Conservation (phyloP, 2,888 invertebrate species). For the Ectemnius continuus region DNA sequence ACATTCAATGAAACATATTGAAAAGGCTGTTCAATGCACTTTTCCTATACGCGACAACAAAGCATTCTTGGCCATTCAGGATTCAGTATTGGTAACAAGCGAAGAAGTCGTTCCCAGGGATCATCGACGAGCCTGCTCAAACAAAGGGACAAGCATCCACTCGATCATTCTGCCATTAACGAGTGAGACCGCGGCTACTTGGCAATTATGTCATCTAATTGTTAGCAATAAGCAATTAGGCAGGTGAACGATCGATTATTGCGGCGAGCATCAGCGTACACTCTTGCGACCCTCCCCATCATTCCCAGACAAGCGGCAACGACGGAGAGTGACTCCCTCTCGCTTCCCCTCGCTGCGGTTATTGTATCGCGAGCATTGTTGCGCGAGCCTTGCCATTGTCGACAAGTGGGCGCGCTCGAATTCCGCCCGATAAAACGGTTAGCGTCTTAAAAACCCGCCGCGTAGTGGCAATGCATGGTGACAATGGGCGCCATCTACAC, state of each 20-base stretch:
- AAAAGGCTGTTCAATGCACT: no score
- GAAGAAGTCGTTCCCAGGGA: no score
- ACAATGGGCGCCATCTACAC: no score
- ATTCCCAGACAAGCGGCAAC: constrained; percentile 8
- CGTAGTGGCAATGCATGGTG: neutral
- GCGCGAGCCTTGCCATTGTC: constrained; percentile 26
- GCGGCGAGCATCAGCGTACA: constrained; percentile 24
- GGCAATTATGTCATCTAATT: constrained; percentile 2
- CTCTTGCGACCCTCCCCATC: constrained; percentile 5
- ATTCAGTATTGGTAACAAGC: neutral
- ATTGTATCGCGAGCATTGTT: constrained; percentile 41
- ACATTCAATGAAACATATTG: no score
- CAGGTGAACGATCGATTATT: constrained; percentile 14
- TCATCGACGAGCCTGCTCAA: no score
- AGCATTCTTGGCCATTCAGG: no score
- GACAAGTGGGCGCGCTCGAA: constrained; percentile 33
- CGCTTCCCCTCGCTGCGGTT: constrained; percentile 12
- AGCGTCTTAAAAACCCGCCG: constrained; percentile 38
- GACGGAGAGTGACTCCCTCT: no score
- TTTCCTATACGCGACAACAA: no score
- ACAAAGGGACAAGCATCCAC: no score
- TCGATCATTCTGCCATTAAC: neutral
- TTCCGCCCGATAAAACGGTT: constrained; percentile 17
- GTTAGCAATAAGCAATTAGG: constrained; percentile 6
- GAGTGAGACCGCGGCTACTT: neutral